Evolutionary conservation across 2,113 vertebrate species (phyloP).

Genomic region (Amia ocellicauda): DNA sequence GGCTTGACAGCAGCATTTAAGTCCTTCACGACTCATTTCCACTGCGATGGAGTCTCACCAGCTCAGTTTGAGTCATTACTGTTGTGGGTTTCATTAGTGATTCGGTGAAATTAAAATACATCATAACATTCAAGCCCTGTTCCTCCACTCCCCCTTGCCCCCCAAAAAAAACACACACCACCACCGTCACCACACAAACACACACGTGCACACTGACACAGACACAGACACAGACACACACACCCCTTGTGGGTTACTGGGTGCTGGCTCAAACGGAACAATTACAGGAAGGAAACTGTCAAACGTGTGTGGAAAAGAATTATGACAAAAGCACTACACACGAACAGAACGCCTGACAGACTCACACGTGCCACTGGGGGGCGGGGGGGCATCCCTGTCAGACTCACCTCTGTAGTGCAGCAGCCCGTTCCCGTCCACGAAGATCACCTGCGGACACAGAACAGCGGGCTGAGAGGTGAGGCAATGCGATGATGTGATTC

Average conservation of each 20-base stretch:
- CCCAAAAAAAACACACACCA: neutral
- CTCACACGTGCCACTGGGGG: too few species aligned
- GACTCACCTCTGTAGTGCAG: constrained; percentile 85
- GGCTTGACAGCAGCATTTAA: neutral
- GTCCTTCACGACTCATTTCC: constrained; percentile 16
- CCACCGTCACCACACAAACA: too few species aligned
- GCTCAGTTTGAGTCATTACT: neutral
- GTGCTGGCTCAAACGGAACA: too few species aligned
- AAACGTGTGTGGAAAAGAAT: too few species aligned
- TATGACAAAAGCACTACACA: too few species aligned
- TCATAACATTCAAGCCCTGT: too few species aligned
- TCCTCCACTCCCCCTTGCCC: too few species aligned
- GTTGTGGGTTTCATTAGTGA: constrained; percentile 3
- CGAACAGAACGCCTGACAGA: neutral
- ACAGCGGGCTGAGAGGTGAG: neutral
- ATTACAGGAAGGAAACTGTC: too few species aligned
- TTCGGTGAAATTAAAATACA: too few species aligned
- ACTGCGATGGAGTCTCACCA: neutral
- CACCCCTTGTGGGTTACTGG: too few species aligned
- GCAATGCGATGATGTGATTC: too few species aligned
- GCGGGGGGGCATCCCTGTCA: too few species aligned
- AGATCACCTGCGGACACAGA: constrained; percentile 72
- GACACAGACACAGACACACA: neutral
- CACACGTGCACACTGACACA: constrained; percentile 16
- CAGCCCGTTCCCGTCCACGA: constrained; percentile 92